These are phyloP conservation scores for Aricia agestis DNA, from an alignment of 1,140 invertebrate species.

Conservation along the genomic window DNA sequence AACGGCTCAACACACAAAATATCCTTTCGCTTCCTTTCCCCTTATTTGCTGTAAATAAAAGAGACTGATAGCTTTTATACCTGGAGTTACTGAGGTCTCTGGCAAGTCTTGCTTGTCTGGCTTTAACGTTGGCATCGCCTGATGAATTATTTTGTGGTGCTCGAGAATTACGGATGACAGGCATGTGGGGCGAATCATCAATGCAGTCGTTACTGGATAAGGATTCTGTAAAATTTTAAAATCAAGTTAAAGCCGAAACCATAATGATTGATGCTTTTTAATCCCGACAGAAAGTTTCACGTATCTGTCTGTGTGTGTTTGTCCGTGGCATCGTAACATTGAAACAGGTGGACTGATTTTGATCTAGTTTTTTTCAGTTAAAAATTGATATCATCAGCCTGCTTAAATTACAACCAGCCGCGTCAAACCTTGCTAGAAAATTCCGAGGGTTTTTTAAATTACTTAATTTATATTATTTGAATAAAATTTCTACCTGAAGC, in stretches of 20 bases:
- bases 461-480: background rate
- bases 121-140: conserved; percentile 61
- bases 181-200: conserved; percentile 61
- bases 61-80: conserved; percentile 34
- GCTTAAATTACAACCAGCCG: no score
- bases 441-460: no score
- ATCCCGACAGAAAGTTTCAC: background rate
- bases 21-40: conserved; percentile 63
- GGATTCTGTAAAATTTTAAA: conserved; percentile 49
- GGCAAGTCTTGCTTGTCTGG: conserved; percentile 60
- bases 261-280: background rate
- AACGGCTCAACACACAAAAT: conserved; percentile 36
- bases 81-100: conserved; percentile 63
- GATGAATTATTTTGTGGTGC: conserved; percentile 49
- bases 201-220: conserved; percentile 61
- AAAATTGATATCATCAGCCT: no score
- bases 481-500: conserved; percentile 50
- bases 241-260: conserved; percentile 2
- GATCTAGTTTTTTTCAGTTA: no score
- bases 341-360: no score
- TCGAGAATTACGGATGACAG: conserved; percentile 58
- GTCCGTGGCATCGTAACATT: no score
- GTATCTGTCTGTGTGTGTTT: no score
- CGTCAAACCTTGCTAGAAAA: no score
- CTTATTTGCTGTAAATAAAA: conserved; percentile 57